phyloP scores from a whole-genome alignment of 2,888 invertebrate genomes.

The Chrysolina oricalcia region DNA sequence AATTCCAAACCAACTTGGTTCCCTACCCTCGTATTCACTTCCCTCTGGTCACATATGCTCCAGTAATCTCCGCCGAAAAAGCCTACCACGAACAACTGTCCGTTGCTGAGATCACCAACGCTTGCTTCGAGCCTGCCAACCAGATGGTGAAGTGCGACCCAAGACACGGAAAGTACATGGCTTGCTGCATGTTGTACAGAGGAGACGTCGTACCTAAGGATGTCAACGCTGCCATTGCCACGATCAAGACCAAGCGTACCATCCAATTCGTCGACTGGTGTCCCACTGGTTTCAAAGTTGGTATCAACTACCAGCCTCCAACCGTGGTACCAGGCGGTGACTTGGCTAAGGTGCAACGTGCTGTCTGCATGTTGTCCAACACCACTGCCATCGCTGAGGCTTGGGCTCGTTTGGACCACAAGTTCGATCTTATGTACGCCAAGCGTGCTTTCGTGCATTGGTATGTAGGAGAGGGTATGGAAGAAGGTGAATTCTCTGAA shows the following conservation, averaged over 20 bases:
- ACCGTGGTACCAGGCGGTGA: conserved; percentile 97
- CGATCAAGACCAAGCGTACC: conserved; percentile 95
- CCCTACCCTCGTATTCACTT: conserved; percentile 98
- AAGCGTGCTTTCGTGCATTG: conserved; percentile 98
- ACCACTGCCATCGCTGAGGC: conserved; percentile 97
- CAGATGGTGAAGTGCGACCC: conserved; percentile 98
- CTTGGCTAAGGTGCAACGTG: conserved; percentile 94
- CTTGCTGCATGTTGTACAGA: conserved; percentile 92
- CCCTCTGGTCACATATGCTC: conserved; percentile 93
- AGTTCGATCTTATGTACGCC: conserved; percentile 97
- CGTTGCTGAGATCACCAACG: conserved; percentile 94
- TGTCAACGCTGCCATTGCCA: conserved; percentile 95
- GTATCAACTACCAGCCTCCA: conserved; percentile 95
- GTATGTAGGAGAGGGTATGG: conserved; percentile 93
- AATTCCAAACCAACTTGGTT: conserved; percentile 96
- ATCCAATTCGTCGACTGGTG: conserved; percentile 96
- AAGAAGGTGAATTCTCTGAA: conserved; percentile 90
- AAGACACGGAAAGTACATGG: conserved; percentile 95
- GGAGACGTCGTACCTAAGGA: conserved; percentile 90
- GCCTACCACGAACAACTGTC: conserved; percentile 95
- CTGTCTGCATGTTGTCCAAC: conserved; percentile 99
- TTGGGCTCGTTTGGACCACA: conserved; percentile 96
- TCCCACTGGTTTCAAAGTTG: conserved; percentile 87
- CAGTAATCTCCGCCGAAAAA: conserved; percentile 94
- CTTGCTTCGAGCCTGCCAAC: conserved; percentile 96